Evolutionary conservation across 2,113 vertebrate species (phyloP).

Genomic region (Clarias magur): DNA sequence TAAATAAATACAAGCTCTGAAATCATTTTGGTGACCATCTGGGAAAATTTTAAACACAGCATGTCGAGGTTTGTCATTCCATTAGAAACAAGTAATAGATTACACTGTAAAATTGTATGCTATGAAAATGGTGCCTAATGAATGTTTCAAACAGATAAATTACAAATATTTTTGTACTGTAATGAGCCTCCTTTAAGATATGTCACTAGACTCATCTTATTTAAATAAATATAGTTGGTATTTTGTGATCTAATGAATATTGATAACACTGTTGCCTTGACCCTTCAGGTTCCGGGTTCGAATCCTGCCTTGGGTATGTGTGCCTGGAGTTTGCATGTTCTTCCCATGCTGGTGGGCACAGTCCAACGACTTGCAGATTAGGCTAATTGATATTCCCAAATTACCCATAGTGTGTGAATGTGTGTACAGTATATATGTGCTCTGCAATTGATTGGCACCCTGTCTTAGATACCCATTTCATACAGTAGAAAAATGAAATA

Average conservation of each 20-base stretch:
- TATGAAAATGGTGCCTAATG: slow-evolving; percentile 32
- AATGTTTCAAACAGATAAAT: background rate
- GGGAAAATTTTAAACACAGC: slow-evolving; percentile 64
- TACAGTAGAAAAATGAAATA: too few relatives aligned
- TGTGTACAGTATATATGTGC: too few relatives aligned
- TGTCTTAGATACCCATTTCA: too few relatives aligned
- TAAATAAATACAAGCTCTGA: slow-evolving; percentile 68
- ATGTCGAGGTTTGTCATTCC: slow-evolving; percentile 57
- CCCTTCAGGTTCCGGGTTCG: too few relatives aligned
- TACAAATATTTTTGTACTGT: background rate
- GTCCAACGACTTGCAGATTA: too few relatives aligned
- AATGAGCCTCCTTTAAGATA: background rate
- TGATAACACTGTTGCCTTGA: background rate
- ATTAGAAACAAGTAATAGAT: slow-evolving; percentile 48
- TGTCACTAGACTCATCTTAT: background rate
- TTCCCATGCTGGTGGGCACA: too few relatives aligned
- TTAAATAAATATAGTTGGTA: slow-evolving; percentile 3
- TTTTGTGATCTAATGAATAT: background rate
- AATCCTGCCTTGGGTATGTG: too few relatives aligned
- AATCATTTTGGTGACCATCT: slow-evolving; percentile 67
- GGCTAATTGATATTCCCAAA: too few relatives aligned
- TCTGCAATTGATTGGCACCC: too few relatives aligned
- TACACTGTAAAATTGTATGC: slow-evolving; percentile 22
- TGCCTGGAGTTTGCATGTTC: too few relatives aligned
- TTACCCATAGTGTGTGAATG: too few relatives aligned